Evolutionary conservation across 2,888 invertebrate genomes (phyloP).

Genomic region (Antitype chi): DNA sequence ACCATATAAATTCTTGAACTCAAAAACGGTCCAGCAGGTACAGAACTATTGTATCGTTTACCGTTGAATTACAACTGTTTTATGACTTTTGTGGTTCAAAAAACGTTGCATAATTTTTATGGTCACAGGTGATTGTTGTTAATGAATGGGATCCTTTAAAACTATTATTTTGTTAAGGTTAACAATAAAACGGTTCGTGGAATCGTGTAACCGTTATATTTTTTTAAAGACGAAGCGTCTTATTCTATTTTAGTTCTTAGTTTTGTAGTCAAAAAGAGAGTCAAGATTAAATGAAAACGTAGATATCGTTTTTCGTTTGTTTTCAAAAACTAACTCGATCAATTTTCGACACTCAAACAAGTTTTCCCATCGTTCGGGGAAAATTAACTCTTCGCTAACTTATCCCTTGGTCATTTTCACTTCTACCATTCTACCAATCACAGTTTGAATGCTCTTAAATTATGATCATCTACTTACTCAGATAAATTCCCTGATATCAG

Average conservation of each 20-base stretch:
- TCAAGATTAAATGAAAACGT: neutral
- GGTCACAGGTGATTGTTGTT: conserved; percentile 76
- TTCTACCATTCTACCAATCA: conserved; percentile 15
- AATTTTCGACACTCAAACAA: conserved; percentile 4
- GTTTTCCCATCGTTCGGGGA: conserved; percentile 22
- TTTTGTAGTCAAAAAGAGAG: neutral
- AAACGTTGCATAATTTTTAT: conserved; percentile 82
- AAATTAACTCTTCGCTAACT: conserved; percentile 13
- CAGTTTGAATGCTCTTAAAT: conserved; percentile 33
- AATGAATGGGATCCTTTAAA: conserved; percentile 71
- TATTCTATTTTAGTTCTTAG: conserved; percentile 2
- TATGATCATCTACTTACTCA: conserved; percentile 26
- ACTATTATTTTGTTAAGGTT: conserved; percentile 66
- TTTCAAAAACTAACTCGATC: conserved; percentile 1
- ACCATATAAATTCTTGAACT: conserved; percentile 52
- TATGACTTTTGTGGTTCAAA: conserved; percentile 78
- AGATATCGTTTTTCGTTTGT: neutral
- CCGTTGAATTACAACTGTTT: conserved; percentile 79
- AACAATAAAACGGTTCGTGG: conserved; percentile 63
- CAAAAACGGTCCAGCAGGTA: conserved; percentile 76
- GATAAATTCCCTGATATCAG: conserved; percentile 50
- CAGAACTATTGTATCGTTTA: conserved; percentile 76
- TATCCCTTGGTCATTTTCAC: conserved; percentile 17
- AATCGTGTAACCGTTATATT: conserved; percentile 56
- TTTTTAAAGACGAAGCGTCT: conserved; percentile 17